Percentiles rank a stretch among this genome's conserved stretches.
Evolutionary conservation across 2,888 invertebrate species (phyloP).

Genomic region (Melanchra persicariae): DNA sequence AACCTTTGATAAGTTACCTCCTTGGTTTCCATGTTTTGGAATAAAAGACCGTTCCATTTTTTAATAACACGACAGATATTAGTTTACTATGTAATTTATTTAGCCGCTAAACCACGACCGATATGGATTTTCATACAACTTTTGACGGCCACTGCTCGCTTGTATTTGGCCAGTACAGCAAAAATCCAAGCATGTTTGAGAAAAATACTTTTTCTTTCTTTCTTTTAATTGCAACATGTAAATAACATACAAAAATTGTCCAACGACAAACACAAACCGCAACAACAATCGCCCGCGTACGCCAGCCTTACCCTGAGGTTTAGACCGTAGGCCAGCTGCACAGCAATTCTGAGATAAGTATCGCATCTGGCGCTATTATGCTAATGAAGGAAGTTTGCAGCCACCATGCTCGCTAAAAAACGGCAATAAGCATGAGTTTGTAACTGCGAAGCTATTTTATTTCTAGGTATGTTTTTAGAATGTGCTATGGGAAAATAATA

Average conservation of each 20-base stretch:
- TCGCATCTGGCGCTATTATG: conserved; percentile 66
- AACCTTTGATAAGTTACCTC: no score
- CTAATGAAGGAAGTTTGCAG: conserved; percentile 60
- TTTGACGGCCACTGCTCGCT: no score
- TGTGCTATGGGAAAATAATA: conserved; percentile 10
- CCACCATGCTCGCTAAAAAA: conserved; percentile 52
- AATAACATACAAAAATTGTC: not conserved
- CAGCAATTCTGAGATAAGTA: conserved; percentile 60
- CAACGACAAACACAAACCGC: not conserved
- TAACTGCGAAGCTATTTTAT: conserved; percentile 39
- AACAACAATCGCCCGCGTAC: not conserved
- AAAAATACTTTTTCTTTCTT: no score
- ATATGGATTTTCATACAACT: no score
- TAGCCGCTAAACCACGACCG: no score
- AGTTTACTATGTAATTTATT: no score
- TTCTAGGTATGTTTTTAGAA: not conserved
- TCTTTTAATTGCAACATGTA: no score
- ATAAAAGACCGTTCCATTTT: no score
- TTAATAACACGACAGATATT: no score
- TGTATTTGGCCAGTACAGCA: no score
- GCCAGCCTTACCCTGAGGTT: conserved; percentile 21
- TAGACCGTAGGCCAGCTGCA: conserved; percentile 61
- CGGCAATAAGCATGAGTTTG: conserved; percentile 39
- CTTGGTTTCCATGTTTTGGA: no score
- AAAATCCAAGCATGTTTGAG: no score